Evolutionary conservation across 2,113 vertebrate species (phyloP).

Genomic region (Cheirogaleus medius): DNA sequence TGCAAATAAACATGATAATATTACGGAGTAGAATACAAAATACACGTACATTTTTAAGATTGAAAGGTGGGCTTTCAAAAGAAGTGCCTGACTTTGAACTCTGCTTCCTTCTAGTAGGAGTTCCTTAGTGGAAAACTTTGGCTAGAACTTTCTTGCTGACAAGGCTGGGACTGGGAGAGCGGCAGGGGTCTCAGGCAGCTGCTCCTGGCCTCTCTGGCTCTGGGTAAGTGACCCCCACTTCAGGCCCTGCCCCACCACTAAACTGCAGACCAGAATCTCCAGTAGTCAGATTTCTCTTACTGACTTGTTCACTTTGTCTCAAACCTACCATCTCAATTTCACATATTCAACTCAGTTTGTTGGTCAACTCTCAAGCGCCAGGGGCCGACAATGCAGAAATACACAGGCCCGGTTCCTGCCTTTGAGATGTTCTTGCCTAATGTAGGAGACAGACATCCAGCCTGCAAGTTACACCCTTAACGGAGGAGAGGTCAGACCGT

Average conservation of each 20-base stretch:
- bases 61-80: neutral
- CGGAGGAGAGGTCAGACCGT: neutral
- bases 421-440: neutral
- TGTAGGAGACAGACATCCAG: neutral
- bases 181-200: neutral
- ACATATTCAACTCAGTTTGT: neutral
- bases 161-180: neutral
- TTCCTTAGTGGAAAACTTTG: neutral
- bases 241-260: no score
- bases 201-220: neutral
- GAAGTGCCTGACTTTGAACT: neutral
- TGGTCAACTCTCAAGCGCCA: neutral
- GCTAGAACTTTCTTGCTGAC: neutral
- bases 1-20: constrained; percentile 17
- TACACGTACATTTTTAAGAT: neutral
- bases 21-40: neutral
- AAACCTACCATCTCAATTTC: neutral
- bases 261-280: neutral
- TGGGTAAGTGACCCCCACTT: neutral
- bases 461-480: neutral
- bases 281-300: neutral
- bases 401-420: neutral
- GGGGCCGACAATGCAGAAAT: neutral
- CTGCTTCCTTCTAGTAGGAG: neutral
- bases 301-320: neutral